Percentiles rank a stretch among this genome's conserved stretches.
Evolutionary conservation across 2,797 vertebrate genomes (phyloP).

Genomic region (Eurystomus glaucurus): DNA sequence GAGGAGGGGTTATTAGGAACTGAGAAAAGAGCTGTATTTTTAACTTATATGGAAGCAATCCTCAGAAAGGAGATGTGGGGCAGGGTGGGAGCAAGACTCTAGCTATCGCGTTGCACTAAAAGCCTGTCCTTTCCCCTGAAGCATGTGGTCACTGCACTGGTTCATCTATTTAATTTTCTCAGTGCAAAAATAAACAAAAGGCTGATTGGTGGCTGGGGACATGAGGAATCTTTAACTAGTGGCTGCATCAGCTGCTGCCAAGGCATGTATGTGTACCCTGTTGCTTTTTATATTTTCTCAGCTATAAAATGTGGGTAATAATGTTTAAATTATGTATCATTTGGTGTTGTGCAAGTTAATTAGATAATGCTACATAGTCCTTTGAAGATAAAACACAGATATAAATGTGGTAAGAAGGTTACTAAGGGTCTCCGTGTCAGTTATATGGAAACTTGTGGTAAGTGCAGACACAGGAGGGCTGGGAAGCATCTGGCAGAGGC

Average conservation of each 20-base stretch:
- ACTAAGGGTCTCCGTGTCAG: background rate
- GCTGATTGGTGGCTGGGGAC: background rate
- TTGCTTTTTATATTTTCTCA: slow-evolving; percentile 45
- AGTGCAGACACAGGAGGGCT: background rate
- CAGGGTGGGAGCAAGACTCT: background rate
- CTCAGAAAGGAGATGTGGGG: background rate
- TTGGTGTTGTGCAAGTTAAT: slow-evolving; percentile 30
- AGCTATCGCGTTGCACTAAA: accelerated
- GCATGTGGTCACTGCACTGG: background rate
- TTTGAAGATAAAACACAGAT: slow-evolving; percentile 30
- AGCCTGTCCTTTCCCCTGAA: background rate
- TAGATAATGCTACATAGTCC: background rate
- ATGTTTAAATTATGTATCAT: slow-evolving; percentile 58
- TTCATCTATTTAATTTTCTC: background rate
- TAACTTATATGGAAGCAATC: accelerated
- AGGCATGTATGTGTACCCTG: background rate
- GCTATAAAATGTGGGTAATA: slow-evolving; percentile 48
- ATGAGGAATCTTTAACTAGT: slow-evolving; percentile 10
- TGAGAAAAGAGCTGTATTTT: background rate
- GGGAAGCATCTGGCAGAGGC: background rate
- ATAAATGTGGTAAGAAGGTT: slow-evolving; percentile 11
- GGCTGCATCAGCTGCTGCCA: background rate
- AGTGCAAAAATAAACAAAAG: background rate
- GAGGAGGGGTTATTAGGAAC: background rate
- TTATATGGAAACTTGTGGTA: background rate